Evolutionary conservation across 1,140 invertebrate species (phyloP).

Genomic region (Holcopasites calliopsidis): DNA sequence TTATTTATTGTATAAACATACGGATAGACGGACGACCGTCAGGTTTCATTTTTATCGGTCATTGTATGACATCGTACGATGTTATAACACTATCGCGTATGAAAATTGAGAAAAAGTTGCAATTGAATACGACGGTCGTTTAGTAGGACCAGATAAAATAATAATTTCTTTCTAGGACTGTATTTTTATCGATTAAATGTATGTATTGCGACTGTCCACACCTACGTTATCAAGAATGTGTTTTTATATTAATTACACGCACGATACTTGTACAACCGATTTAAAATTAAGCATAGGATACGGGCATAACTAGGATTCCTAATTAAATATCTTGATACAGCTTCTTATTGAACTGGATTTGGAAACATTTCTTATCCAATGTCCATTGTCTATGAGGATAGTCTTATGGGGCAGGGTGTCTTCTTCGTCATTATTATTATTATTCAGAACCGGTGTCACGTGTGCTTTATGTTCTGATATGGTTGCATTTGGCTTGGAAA

Average conservation of each 20-base stretch:
- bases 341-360: constrained; percentile 1
- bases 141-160: constrained; percentile 22
- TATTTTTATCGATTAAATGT: not conserved
- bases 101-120: not conserved
- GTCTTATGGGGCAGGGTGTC: not conserved
- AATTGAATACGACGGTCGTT: constrained; percentile 25
- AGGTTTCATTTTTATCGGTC: constrained; percentile 28
- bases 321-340: constrained; percentile 7
- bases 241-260: not conserved
- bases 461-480: constrained; percentile 43
- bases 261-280: constrained; percentile 1
- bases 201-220: not conserved
- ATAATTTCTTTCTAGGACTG: not conserved
- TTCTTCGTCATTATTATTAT: not conserved
- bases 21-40: constrained; percentile 67
- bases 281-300: constrained; percentile 12
- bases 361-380: not conserved
- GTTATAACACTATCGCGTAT: not conserved
- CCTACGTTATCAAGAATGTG: not conserved
- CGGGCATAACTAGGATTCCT: constrained; percentile 25
- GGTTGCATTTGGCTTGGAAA: constrained; percentile 49
- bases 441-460: not conserved
- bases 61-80: not conserved
- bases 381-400: not conserved
- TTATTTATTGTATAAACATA: constrained; percentile 24